Base-by-base conservation (phyloP, 2,888 invertebrate species). In the Nomada lathburiana region DNA sequence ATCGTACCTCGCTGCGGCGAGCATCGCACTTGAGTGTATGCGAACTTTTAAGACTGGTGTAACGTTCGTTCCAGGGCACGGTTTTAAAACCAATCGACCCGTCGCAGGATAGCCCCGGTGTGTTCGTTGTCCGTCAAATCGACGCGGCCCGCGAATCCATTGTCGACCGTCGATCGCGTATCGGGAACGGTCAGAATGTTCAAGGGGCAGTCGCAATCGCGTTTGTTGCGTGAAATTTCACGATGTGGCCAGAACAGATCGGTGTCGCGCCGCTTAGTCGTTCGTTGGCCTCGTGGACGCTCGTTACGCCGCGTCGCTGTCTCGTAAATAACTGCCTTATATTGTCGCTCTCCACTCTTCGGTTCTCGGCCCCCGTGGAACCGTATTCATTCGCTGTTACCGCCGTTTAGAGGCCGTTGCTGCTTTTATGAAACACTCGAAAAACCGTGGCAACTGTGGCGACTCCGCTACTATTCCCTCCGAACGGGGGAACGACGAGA, bases 321-420 rank as follows among this genome's bases (percentile, higher is more conserved):
- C 92, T 92, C 92, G 91, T 92, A 92, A 92, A 92, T 92, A 91
- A 92, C 91, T 88, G 87, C 82, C 92, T 89, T 90, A 89, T 89
- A 90, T 90, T 90, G 89, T 87, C 83, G 76, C 80, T 76, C 62
- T 71, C 70, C 67, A 77, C 84, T 73, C 76, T 77, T 72, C 76
- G 78, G 64, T 63, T 76, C 79, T 77, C 77, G 13, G n/a, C 23
- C 77, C 72, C 83, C 74, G 65, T 67, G 36, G 70, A 62, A 75
- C 73, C 82, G 71, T 80, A 82, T 82, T 88, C 82, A 63, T 82
- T 84, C 85, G 72, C 75, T 71, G 75, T 83, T 83, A 76, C 83
- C 85, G 86, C 73, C 76, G 87, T 79, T 82, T 86, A 87, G 82
- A 76, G 72, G 86, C 63, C 78, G 85, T 79, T 87, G 68, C 75